These are phyloP conservation scores for Mercenaria mercenaria DNA, from an alignment of 1,140 invertebrate species.

Conservation along the genomic window DNA sequence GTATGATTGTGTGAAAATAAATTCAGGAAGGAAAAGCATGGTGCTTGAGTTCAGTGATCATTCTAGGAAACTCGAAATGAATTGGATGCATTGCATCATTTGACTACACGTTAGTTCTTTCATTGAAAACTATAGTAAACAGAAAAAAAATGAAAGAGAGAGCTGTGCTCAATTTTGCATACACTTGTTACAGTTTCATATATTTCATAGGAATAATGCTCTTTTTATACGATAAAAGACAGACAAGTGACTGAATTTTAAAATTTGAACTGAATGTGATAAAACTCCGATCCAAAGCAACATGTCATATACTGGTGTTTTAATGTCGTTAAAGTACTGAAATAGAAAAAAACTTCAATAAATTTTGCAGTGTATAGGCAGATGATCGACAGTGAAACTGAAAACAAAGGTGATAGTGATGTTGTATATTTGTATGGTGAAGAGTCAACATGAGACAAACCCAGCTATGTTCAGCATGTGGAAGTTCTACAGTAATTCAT, in stretches of 20 bases:
- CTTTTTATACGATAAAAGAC: constrained; percentile 22
- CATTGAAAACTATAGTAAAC: not conserved
- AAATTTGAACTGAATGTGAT: constrained; percentile 47
- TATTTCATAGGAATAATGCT: not conserved
- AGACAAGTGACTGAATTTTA: constrained; percentile 60
- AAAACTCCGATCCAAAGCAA: constrained; percentile 21
- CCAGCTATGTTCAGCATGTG: no score
- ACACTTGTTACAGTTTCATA: not conserved
- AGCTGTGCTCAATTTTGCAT: not conserved
- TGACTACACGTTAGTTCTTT: not conserved
- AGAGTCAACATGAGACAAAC: no score
- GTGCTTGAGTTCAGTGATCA: constrained; percentile 1
- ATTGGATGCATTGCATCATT: not conserved
- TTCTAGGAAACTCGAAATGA: no score
- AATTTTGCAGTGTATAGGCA: constrained; percentile 1
- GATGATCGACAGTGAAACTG: not conserved
- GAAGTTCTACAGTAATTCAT: no score
- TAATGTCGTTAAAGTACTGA: not conserved
- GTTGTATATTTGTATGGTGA: no score
- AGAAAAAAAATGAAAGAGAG: not conserved
- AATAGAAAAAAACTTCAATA: not conserved
- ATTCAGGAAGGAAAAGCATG: not conserved
- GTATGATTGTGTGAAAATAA: constrained; percentile 15
- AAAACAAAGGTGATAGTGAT: not conserved
- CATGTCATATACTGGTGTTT: constrained; percentile 7